Evolutionary conservation across 2,113 vertebrate species (phyloP), one percentile per base, ranked within the genome.

Genomic region (Aldabrachelys gigantea): DNA sequence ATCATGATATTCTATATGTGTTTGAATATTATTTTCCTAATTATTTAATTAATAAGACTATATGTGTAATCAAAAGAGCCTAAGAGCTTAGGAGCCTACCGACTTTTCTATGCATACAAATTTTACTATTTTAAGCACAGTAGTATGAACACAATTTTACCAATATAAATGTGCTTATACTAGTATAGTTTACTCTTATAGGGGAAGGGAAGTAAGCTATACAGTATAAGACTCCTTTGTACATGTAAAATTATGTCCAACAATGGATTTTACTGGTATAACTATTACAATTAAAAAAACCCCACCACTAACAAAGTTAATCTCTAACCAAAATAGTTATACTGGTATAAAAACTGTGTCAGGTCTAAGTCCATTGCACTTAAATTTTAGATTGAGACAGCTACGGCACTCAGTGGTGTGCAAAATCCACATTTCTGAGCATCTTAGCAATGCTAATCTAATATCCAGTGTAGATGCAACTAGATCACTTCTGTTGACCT

Each of bases 1-100:
- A 87, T 49, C 59, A 50, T 16, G 8, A 89, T 10, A 12, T 2
- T 41, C 2, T 29, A 83, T 21, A 25, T 85, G 25, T 41, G 49
- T 5, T 54, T 69, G 2, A 89, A 65, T 29, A 86, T 91, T 69
- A 52, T 75, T 90, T 91, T 89, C 44, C 76, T 82, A 22, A 31
- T 19, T 76, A 3, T 85, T 93, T 83, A 90, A 59, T 90, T 93
- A 12, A 75, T 89, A 56, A 50, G 80, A 84, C 8, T 17, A 69
- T 80, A 13, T 59, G 14, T 50, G 17, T 17, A 80, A 91, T 90
- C 24, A 65, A 84, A 90, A 69, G 8, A 2, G 0, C 13, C 10
- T 59, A 8, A 2, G 1, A 81, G 50, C 65, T 75, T 44, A 17
- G 86, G 29, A 89, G 31, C 35, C 12, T 47, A 44, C 29, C 44